Evolutionary conservation across 1,140 invertebrate species (phyloP).

Genomic region (Lamellibrachia luymesi): DNA sequence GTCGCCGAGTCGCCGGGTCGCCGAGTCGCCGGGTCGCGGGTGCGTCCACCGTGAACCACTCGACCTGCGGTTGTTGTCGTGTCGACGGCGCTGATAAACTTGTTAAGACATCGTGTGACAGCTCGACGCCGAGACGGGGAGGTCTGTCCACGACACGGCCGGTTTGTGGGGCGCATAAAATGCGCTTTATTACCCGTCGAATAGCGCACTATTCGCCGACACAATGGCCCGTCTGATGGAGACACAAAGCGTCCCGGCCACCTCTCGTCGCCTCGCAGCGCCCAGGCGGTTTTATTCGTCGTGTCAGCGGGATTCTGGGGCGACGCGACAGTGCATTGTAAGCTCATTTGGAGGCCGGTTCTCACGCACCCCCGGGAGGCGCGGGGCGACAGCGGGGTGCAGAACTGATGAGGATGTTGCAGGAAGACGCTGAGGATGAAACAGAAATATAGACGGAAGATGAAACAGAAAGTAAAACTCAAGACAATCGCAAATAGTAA

Average conservation of each 20-base stretch:
- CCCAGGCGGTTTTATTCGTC: background rate
- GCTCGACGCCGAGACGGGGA: background rate
- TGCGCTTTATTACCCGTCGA: background rate
- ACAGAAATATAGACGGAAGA: background rate
- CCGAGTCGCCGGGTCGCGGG: no score
- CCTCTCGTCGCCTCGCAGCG: background rate
- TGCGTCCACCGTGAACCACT: background rate
- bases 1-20: no score
- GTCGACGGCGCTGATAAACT: background rate
- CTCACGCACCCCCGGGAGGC: background rate
- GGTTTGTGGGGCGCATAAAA: background rate
- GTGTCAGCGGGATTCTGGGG: background rate
- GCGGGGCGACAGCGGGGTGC: no score
- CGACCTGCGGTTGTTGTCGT: background rate
- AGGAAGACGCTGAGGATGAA: background rate
- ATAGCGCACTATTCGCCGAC: background rate
- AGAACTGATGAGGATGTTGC: background rate
- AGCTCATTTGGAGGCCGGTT: background rate
- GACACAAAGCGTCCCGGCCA: background rate
- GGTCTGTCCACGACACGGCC: background rate
- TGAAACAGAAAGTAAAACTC: background rate
- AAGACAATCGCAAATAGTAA: no score
- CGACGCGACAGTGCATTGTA: background rate
- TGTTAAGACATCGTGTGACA: slow-evolving; percentile 1
- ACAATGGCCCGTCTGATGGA: background rate